Percentiles rank a stretch among this genome's conserved stretches.
Evolutionary conservation across 2,113 vertebrate genomes (phyloP).

Genomic region (Meleagris gallopavo): DNA sequence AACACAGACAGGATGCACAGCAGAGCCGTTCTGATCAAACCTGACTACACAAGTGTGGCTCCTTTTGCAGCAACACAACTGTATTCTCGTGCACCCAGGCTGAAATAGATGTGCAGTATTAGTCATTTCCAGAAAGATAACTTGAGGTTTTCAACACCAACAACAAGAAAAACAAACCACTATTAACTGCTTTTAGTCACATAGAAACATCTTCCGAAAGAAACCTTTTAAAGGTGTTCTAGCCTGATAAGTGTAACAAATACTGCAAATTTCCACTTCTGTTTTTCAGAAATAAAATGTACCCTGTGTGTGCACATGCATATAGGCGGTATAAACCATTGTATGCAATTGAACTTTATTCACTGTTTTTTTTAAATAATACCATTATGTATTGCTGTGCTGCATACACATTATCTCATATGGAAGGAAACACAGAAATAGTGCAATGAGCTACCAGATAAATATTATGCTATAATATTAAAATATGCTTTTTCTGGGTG

Average conservation of each 20-base stretch:
- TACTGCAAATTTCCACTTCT: neutral
- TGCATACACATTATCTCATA: constrained; percentile 14
- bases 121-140: neutral
- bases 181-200: constrained; percentile 24
- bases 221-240: constrained; percentile 32
- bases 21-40: neutral
- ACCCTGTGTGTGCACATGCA: neutral
- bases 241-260: constrained; percentile 47
- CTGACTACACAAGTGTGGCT: neutral
- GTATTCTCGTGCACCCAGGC: neutral
- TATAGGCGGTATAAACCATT: constrained; percentile 19
- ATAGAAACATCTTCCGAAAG: neutral
- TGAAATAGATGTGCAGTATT: neutral
- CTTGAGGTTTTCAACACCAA: neutral
- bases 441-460: neutral
- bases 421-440: neutral
- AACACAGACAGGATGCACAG: neutral
- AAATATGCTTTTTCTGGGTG: neutral
- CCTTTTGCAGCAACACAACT: neutral
- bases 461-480: neutral
- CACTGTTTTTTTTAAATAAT: neutral
- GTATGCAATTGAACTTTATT: constrained; percentile 19
- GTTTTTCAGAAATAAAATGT: neutral
- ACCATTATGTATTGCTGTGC: neutral
- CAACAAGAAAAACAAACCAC: neutral